These are phyloP conservation scores for Protomyctophum bolini DNA, from an alignment of 2,113 vertebrate genomes.

Conservation along the genomic window DNA sequence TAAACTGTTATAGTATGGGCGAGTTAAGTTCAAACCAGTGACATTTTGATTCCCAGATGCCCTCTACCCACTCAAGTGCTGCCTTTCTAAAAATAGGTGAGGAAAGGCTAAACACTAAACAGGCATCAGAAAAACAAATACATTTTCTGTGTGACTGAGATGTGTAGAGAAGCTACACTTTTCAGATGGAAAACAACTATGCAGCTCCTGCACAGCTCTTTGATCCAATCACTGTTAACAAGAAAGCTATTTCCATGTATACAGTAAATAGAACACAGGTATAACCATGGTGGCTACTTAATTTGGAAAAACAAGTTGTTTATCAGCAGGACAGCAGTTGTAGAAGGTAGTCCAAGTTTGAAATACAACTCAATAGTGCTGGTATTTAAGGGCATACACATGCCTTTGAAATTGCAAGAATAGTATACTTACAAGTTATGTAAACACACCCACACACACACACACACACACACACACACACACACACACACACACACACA, in stretches of 20 bases:
- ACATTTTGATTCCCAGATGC: too few species aligned
- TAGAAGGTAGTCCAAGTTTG: constrained; percentile 13
- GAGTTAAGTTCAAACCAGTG: too few species aligned
- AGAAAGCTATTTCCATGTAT: constrained; percentile 1
- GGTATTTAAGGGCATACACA: constrained; percentile 23
- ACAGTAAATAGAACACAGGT: constrained; percentile 18
- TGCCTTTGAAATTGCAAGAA: background rate
- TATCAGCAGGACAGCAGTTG: constrained; percentile 12
- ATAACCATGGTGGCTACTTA: constrained; percentile 14
- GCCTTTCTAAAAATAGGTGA: too few species aligned
- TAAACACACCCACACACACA: constrained; percentile 15
- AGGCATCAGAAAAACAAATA: too few species aligned
- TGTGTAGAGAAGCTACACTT: too few species aligned
- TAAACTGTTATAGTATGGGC: too few species aligned
- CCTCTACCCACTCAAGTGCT: too few species aligned
- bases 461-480: constrained; percentile 10
- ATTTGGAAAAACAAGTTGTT: background rate
- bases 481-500: constrained; percentile 15
- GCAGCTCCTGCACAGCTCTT: background rate
- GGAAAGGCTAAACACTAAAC: too few species aligned
- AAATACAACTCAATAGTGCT: constrained; percentile 11
- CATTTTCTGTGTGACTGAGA: too few species aligned
- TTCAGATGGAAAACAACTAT: background rate
- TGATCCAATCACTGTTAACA: constrained; percentile 20
- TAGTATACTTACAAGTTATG: background rate